Conservation (phyloP, 2,797 vertebrate species). For the Phyllotis vaccarum region DNA sequence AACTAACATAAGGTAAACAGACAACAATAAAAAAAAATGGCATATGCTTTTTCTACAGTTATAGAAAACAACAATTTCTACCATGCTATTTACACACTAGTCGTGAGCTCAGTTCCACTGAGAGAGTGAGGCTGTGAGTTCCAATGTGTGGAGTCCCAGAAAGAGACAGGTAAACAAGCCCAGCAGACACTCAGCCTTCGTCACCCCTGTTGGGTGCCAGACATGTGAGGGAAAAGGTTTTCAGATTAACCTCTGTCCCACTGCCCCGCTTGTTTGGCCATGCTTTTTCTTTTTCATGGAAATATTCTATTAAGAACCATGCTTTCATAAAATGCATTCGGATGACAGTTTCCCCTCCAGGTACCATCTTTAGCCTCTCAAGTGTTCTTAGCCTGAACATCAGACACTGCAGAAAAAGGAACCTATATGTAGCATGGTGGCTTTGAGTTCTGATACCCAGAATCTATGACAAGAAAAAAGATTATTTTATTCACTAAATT, state of each 20-base stretch:
- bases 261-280: neutral
- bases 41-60: neutral
- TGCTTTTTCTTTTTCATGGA: neutral
- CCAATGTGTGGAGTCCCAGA: neutral
- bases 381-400: neutral
- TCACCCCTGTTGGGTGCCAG: neutral
- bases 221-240: neutral
- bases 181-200: neutral
- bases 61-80: neutral
- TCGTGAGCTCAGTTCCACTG: neutral
- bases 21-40: neutral
- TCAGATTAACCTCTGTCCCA: neutral
- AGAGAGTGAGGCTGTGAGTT: neutral
- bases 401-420: neutral
- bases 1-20: neutral
- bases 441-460: neutral
- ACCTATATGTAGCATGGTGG: too few species aligned
- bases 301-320: neutral
- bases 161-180: neutral
- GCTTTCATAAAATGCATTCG: neutral
- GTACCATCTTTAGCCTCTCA: too few species aligned
- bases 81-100: neutral
- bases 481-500: neutral
- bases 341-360: neutral
- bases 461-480: neutral